Conservation (phyloP, 2,888 invertebrate genomes). For the Lasioglossum morio region DNA sequence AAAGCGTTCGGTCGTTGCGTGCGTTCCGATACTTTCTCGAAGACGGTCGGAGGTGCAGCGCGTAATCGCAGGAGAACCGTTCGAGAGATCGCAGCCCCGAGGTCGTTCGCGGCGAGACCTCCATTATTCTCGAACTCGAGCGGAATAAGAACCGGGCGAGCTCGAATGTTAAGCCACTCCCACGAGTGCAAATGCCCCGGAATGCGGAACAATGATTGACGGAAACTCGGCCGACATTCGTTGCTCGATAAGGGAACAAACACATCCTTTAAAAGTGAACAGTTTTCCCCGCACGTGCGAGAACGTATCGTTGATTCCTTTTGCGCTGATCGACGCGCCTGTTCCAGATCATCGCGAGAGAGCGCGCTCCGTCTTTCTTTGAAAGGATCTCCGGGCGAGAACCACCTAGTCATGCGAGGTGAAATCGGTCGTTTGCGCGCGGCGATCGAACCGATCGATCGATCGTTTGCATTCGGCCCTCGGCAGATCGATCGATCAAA, state of each 20-base stretch:
- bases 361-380: constrained; percentile 22
- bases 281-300: background rate
- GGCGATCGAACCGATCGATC: constrained; percentile 62
- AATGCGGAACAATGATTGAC: constrained; percentile 79
- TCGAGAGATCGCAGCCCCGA: constrained; percentile 54
- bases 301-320: background rate
- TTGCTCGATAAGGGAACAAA: background rate
- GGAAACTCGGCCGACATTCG: constrained; percentile 72
- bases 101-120: constrained; percentile 68
- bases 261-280: background rate
- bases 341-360: constrained; percentile 23
- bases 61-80: constrained; percentile 49
- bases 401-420: constrained; percentile 69
- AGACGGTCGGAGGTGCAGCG: constrained; percentile 36
- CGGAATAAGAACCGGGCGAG: constrained; percentile 55
- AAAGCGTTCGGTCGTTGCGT: constrained; percentile 13
- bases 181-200: constrained; percentile 65
- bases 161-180: constrained; percentile 61
- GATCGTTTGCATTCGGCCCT: constrained; percentile 53
- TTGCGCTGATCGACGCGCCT: constrained; percentile 6
- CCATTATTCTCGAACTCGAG: constrained; percentile 68
- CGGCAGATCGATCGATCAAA: constrained; percentile 63
- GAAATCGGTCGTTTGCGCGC: constrained; percentile 61
- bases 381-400: constrained; percentile 50
- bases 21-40: constrained; percentile 33